Conservation (phyloP, 2,113 vertebrate species). For the Suricata suricatta region DNA sequence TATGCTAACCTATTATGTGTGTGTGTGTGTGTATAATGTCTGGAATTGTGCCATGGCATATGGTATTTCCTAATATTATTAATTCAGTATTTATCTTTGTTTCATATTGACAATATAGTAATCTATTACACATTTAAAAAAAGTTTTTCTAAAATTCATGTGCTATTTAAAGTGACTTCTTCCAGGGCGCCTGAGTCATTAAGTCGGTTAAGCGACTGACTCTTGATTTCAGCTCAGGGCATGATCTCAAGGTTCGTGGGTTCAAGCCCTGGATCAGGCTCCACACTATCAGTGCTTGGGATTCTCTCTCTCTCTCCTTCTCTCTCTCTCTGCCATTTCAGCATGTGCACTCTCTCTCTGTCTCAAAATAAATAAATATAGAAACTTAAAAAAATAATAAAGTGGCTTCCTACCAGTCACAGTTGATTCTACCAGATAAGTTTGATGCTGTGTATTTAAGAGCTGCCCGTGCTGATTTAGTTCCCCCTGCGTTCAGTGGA, state of each 20-base stretch:
- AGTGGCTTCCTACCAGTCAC: not conserved
- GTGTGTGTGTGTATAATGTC: too few species aligned
- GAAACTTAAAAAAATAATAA: not conserved
- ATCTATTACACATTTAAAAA: not conserved
- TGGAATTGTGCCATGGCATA: not conserved
- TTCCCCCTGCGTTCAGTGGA: not conserved
- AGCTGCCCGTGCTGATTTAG: not conserved
- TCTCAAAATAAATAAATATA: too few species aligned
- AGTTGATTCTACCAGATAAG: not conserved
- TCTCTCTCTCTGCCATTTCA: too few species aligned
- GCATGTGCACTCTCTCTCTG: too few species aligned
- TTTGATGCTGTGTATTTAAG: not conserved
- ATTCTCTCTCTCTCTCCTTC: too few species aligned
- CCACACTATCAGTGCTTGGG: too few species aligned
- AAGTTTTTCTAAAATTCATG: not conserved
- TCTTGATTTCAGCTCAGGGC: too few species aligned
- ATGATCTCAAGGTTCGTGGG: too few species aligned
- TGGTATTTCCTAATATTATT: not conserved
- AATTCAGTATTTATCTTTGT: not conserved
- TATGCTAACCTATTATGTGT: too few species aligned
- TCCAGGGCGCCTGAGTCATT: too few species aligned
- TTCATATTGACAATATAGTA: not conserved
- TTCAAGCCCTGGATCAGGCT: too few species aligned
- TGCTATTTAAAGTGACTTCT: not conserved
- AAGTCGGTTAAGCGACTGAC: too few species aligned